Percentiles rank a stretch among this genome's conserved stretches.
phyloP scores from a whole-genome alignment of 1,140 invertebrate species.

The Heterodera schachtii region DNA sequence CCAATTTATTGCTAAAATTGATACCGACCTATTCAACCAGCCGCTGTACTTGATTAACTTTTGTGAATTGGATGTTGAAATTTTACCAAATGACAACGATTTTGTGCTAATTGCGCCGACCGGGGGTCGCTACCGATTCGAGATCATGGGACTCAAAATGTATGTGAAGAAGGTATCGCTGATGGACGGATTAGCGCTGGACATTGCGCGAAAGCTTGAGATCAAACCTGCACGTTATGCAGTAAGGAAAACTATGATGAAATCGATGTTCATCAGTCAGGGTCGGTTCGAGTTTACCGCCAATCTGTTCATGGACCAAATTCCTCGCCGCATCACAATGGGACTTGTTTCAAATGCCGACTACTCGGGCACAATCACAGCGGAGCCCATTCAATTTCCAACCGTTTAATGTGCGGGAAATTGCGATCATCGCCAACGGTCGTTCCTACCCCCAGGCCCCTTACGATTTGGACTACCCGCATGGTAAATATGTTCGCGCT shows the following conservation, averaged over 20 bases:
- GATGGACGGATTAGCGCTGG: conserved; percentile 24
- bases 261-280: conserved; percentile 14
- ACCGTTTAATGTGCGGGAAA: too few species aligned
- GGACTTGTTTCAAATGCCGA: conserved; percentile 21
- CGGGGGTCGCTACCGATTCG: neutral
- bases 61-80: neutral
- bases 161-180: neutral
- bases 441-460: neutral
- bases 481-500: conserved; percentile 28
- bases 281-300: too few species aligned
- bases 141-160: neutral
- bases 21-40: neutral
- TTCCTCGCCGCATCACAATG: conserved; percentile 10
- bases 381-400: conserved; percentile 9
- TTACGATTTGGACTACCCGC: conserved; percentile 23
- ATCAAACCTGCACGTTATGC: conserved; percentile 30
- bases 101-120: neutral
- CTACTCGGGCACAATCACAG: conserved; percentile 13
- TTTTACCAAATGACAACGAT: conserved; percentile 8
- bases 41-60: neutral
- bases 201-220: conserved; percentile 25
- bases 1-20: too few species aligned
- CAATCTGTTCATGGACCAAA: too few species aligned
- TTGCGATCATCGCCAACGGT: too few species aligned
- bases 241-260: conserved; percentile 29